phyloP scores from a whole-genome alignment of 2,797 vertebrate species.

The Hoplostethus mediterraneus region DNA sequence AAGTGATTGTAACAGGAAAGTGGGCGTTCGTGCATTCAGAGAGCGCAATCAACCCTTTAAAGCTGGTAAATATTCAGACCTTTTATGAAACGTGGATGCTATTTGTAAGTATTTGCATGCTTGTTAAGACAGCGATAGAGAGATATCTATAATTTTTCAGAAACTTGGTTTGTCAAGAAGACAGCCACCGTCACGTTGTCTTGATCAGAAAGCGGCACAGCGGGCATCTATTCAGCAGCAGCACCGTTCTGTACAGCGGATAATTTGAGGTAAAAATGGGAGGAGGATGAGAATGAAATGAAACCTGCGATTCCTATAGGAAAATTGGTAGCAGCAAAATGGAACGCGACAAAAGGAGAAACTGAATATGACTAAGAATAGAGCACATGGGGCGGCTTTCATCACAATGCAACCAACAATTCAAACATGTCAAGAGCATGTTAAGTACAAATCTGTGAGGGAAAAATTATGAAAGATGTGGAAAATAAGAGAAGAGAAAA shows the following conservation, averaged over 20 bases:
- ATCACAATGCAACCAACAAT: background rate
- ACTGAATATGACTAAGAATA: conserved; percentile 8
- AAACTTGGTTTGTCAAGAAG: too few relatives aligned
- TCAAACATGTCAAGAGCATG: background rate
- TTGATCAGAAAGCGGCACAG: too few relatives aligned
- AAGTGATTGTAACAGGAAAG: conserved; percentile 25
- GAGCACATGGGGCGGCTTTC: conserved; percentile 4
- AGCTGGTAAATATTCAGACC: too few relatives aligned
- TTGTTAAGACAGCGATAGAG: too few relatives aligned
- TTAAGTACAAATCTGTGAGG: background rate
- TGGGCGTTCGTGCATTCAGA: too few relatives aligned
- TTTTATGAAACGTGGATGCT: too few relatives aligned
- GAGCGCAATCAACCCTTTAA: too few relatives aligned
- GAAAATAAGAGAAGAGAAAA: conserved; percentile 14
- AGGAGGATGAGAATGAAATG: conserved; percentile 45
- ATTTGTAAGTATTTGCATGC: too few relatives aligned
- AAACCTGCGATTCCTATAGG: conserved; percentile 58
- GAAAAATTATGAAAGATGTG: background rate
- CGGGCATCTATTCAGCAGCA: too few relatives aligned
- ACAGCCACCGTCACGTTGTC: too few relatives aligned
- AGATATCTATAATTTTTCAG: too few relatives aligned
- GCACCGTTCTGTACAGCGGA: background rate
- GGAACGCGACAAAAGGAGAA: conserved; percentile 25
- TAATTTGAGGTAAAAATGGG: conserved; percentile 29
- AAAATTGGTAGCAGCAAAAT: conserved; percentile 47